Conservation (phyloP, 2,888 invertebrate genomes). For the Oconnorella tubifera region DNA sequence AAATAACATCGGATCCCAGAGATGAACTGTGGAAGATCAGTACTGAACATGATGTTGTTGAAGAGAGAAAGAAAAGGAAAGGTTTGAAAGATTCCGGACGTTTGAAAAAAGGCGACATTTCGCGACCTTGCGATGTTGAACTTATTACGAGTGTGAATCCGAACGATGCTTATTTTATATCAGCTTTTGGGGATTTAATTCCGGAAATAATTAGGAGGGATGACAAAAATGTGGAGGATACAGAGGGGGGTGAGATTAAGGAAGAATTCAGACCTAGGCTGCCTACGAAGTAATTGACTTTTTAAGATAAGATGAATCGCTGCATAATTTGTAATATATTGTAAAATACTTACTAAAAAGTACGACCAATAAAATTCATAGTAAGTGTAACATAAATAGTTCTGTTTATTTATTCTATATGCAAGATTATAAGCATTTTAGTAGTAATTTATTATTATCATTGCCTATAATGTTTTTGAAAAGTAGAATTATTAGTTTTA, state of each 20-base stretch:
- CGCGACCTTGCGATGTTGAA: neutral
- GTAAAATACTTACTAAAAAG: too few relatives aligned
- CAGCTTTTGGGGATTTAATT: neutral
- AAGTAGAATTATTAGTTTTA: too few relatives aligned
- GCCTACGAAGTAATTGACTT: neutral
- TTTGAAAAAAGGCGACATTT: neutral
- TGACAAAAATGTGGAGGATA: neutral
- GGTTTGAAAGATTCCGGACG: neutral
- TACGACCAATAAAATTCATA: too few relatives aligned
- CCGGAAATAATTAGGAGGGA: neutral
- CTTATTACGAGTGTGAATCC: neutral
- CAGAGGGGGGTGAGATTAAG: neutral
- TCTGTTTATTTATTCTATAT: too few relatives aligned
- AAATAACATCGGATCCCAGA: constrained; percentile 22
- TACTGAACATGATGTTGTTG: neutral
- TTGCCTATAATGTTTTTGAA: too few relatives aligned
- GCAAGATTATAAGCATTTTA: too few relatives aligned
- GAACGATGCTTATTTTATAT: neutral
- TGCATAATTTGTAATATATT: too few relatives aligned
- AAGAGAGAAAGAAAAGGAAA: neutral
- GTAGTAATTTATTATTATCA: too few relatives aligned
- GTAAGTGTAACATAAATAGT: too few relatives aligned
- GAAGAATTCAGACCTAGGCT: neutral
- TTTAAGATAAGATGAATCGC: too few relatives aligned
- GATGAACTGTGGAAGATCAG: constrained; percentile 31